phyloP scores from a whole-genome alignment of 2,888 invertebrate species.

The Psylliodes chrysocephalus region DNA sequence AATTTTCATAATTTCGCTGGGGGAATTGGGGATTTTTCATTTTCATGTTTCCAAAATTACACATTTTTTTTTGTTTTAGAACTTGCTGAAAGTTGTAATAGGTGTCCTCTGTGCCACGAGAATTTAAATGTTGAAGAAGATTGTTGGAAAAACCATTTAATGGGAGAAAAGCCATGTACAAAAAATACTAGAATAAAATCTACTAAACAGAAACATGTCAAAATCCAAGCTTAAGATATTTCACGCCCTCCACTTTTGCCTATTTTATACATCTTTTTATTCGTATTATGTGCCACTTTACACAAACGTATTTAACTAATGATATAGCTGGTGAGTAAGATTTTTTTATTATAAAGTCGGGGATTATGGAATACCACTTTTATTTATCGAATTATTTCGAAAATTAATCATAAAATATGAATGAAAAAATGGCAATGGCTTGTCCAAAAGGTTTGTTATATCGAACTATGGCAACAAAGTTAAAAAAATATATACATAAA shows the following conservation, averaged over 20 bases:
- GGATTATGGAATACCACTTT: too few relatives aligned
- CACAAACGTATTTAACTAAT: not conserved
- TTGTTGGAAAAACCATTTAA: constrained; percentile 85
- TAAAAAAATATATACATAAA: too few relatives aligned
- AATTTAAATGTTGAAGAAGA: constrained; percentile 80
- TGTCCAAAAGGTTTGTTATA: too few relatives aligned
- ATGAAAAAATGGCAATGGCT: too few relatives aligned
- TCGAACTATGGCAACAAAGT: too few relatives aligned
- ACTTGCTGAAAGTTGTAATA: constrained; percentile 73
- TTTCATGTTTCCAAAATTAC: too few relatives aligned
- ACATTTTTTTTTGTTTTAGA: constrained; percentile 61
- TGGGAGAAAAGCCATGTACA: constrained; percentile 67
- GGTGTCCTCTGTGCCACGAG: constrained; percentile 87
- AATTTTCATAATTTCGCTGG: too few relatives aligned
- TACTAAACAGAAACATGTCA: constrained; percentile 59
- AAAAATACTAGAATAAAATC: constrained; percentile 60
- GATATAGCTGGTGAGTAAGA: too few relatives aligned
- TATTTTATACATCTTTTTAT: not conserved
- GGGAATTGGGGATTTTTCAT: too few relatives aligned
- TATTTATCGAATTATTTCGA: too few relatives aligned
- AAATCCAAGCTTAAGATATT: constrained; percentile 52
- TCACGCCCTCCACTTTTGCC: not conserved
- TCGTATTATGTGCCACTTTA: not conserved
- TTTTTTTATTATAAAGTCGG: not conserved
- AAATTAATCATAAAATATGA: too few relatives aligned